Evolutionary conservation across 2,113 vertebrate genomes (phyloP).

Genomic region (Zosterops lateralis): DNA sequence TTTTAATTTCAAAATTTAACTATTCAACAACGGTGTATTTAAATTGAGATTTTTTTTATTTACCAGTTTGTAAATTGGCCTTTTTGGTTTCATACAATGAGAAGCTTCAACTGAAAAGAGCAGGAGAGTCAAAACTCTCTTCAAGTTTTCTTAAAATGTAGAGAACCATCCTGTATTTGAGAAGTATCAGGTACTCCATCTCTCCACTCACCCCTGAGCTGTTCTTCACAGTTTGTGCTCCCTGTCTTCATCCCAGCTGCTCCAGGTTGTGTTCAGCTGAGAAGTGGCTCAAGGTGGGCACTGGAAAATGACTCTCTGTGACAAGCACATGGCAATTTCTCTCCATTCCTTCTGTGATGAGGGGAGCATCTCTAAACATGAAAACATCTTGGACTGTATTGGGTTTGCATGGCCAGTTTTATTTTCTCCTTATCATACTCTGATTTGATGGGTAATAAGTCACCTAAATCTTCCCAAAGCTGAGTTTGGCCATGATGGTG

Average conservation of each 20-base stretch:
- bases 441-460: neutral
- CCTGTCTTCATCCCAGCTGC: neutral
- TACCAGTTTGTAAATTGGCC: neutral
- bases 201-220: neutral
- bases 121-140: neutral
- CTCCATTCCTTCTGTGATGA: neutral
- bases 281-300: neutral
- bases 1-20: neutral
- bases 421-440: neutral
- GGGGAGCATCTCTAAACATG: neutral
- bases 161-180: neutral
- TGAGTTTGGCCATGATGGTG: rapidly evolving
- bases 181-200: neutral
- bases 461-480: neutral
- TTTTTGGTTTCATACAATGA: neutral
- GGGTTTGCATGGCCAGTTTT: neutral
- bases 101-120: neutral
- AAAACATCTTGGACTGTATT: neutral
- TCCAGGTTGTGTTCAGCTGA: neutral
- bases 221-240: neutral
- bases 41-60: neutral
- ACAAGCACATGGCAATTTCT: neutral
- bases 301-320: neutral
- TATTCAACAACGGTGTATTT: neutral
- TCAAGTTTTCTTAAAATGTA: neutral